These are phyloP conservation scores for Folsomia candida DNA, from an alignment of 2,888 invertebrate species.

Conservation along the genomic window DNA sequence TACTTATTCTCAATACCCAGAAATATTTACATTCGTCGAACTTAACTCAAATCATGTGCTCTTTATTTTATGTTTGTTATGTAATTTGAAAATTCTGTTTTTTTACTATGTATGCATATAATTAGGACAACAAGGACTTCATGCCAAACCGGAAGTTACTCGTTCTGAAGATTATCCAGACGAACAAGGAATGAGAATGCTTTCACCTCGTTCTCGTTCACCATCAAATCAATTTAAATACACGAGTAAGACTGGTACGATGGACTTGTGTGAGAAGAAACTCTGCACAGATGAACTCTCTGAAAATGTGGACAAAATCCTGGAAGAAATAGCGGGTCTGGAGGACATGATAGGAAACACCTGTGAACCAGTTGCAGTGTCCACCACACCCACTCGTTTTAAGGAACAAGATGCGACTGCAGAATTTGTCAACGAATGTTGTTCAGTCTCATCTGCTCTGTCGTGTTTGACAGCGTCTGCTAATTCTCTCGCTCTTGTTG, in stretches of 20 bases:
- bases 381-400: not conserved
- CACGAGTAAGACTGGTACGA: not conserved
- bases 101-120: too few species aligned
- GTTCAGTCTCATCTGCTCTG: not conserved
- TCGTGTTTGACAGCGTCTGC: not conserved
- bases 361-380: not conserved
- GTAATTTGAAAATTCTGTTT: too few species aligned
- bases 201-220: too few species aligned
- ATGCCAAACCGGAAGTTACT: too few species aligned
- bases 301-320: conserved; percentile 42
- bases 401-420: not conserved
- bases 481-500: not conserved
- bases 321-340: conserved; percentile 42
- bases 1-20: too few species aligned
- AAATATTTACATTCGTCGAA: too few species aligned
- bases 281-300: conserved; percentile 40
- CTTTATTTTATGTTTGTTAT: too few species aligned
- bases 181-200: too few species aligned
- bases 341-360: conserved; percentile 25
- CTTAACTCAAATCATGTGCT: too few species aligned
- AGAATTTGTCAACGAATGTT: not conserved
- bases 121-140: too few species aligned
- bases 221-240: too few species aligned
- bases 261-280: not conserved
- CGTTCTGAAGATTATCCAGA: too few species aligned